These are phyloP conservation scores for Umimayanthus kanabou DNA, from an alignment of 92 coral and sea anemone species.

Conservation along the genomic window DNA sequence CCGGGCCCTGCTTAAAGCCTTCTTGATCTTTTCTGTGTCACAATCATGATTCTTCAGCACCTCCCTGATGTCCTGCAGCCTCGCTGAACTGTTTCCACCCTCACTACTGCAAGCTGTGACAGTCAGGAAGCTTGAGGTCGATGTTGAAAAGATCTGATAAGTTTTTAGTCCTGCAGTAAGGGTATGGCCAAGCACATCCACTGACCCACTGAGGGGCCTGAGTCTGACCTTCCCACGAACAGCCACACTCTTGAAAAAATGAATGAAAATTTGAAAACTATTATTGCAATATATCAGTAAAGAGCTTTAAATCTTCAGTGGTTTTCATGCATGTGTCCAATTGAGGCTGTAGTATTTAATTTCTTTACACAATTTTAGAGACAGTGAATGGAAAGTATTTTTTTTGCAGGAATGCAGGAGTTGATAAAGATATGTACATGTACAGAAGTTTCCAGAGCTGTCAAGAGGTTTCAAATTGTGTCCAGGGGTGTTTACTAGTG, in stretches of 20 bases:
- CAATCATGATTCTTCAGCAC: constrained; percentile 7
- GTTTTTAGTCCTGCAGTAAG: neutral
- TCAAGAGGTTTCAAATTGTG: too few species aligned
- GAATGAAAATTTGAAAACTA: neutral
- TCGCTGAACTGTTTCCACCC: neutral
- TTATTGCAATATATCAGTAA: too few species aligned
- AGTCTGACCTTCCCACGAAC: constrained; percentile 19
- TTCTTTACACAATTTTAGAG: too few species aligned
- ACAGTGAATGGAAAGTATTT: too few species aligned
- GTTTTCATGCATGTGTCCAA: too few species aligned
- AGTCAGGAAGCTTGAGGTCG: constrained; percentile 32
- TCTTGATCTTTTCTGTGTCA: neutral
- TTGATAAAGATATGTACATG: too few species aligned
- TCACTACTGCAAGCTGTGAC: constrained; percentile 25
- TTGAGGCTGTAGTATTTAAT: too few species aligned
- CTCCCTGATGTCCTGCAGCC: neutral
- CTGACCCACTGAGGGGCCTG: constrained; percentile 15
- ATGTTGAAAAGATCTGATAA: constrained; percentile 29
- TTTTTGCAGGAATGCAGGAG: too few species aligned
- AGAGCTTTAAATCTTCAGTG: too few species aligned
- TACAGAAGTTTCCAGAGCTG: too few species aligned
- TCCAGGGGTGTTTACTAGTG: too few species aligned
- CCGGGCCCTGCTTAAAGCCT: constrained; percentile 4
- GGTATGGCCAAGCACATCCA: constrained; percentile 31
- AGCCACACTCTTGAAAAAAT: constrained; percentile 23